Evolutionary conservation across 2,888 invertebrate genomes (phyloP), one percentile per base, ranked within the genome.

Genomic region (Andrena marginata): DNA sequence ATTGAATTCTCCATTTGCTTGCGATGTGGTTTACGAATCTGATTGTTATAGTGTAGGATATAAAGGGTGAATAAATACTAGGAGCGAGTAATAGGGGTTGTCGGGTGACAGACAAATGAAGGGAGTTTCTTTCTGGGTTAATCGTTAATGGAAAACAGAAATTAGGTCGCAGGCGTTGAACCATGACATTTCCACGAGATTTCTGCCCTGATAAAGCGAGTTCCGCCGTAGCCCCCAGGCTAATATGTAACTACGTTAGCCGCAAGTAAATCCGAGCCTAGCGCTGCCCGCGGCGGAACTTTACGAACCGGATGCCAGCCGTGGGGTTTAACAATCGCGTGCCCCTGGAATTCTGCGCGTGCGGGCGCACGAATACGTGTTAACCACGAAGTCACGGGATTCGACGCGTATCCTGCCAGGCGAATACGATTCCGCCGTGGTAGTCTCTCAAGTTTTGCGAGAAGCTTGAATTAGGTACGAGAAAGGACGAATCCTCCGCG

Each of bases 291-390:
- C 56, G 77, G 69, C 71, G 80, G 81, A 88, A 89, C 89, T 90
- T 89, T 86, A 84, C 82, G 80, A 79, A 86, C 86, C 86, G 86
- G 88, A 88, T 87, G 84, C 81, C 88, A 77, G 56, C 29, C 81
- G 74, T 42, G 75, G 67, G 77, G 82, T 68, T 80, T 82, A 82
- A 87, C 88, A 88, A 88, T 87, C 87, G 88, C 86, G 77, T 87
- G 86, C 73, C 84, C 74, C 69, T 70, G 74, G 82, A 86, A 82
- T 87, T 87, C 77, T 72, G 65, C 65, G 82, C 81, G 81, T 59
- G 73, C 76, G 64, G 51, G 29, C 70, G 72, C 71, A 83, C 78
- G 85, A 71, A 67, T 65, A 76, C 69, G 77, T 73, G 75, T 65
- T 67, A 84, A 78, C 82, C 79, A 60, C 73, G 73, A 84, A 86